Evolutionary conservation across 1,140 invertebrate species (phyloP).

Genomic region (Oreohelix idahoensis): DNA sequence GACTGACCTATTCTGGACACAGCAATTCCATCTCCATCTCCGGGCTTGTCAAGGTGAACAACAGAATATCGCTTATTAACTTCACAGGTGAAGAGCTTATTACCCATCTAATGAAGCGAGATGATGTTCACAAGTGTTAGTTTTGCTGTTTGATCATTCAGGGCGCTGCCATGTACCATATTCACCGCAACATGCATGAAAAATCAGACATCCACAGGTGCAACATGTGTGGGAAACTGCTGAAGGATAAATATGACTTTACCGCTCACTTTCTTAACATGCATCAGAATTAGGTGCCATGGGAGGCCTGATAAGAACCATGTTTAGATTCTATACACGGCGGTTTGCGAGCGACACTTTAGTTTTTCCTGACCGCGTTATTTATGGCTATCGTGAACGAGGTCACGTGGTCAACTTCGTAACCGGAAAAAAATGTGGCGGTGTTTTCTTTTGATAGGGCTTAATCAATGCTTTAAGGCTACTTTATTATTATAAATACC

Average conservation of each 20-base stretch:
- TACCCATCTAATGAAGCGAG: slow-evolving; percentile 55
- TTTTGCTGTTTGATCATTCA: slow-evolving; percentile 62
- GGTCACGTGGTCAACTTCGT: too few species aligned
- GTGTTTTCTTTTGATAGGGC: too few species aligned
- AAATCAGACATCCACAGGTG: slow-evolving; percentile 58
- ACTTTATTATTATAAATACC: too few species aligned
- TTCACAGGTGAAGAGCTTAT: slow-evolving; percentile 59
- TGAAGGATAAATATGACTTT: slow-evolving; percentile 61
- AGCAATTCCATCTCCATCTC: background rate
- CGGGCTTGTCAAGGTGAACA: slow-evolving; percentile 36
- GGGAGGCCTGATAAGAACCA: too few species aligned
- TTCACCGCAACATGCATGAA: slow-evolving; percentile 64
- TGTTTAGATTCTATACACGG: too few species aligned
- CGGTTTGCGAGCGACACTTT: too few species aligned
- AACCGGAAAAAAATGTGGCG: too few species aligned
- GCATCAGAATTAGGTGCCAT: slow-evolving; percentile 46
- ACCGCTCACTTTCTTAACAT: slow-evolving; percentile 60
- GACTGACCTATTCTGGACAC: slow-evolving; percentile 10
- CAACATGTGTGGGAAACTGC: slow-evolving; percentile 59
- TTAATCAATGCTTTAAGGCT: too few species aligned
- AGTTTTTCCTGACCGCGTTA: too few species aligned
- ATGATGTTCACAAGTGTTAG: slow-evolving; percentile 58
- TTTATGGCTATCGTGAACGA: too few species aligned
- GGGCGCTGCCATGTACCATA: slow-evolving; percentile 63
- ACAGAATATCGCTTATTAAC: slow-evolving; percentile 55